Conservation (phyloP, 2,888 invertebrate genomes). For the Lasioglossum calceatum region DNA sequence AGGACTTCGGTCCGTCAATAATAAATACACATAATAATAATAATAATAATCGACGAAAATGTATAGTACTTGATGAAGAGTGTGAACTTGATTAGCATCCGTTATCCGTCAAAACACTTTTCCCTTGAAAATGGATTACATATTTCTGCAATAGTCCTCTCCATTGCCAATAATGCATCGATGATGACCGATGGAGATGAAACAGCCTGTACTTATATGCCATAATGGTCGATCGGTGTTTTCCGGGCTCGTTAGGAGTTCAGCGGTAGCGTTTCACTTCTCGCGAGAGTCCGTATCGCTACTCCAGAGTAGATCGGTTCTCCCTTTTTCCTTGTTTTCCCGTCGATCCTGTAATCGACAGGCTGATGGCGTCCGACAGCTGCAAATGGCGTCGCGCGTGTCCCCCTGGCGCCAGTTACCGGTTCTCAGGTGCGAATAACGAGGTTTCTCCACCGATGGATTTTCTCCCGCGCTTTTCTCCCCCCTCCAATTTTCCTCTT, state of each 20-base stretch:
- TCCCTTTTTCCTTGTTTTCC: background rate
- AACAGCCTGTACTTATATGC: background rate
- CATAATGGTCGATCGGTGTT: background rate
- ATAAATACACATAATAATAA: no score
- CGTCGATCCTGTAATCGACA: constrained; percentile 27
- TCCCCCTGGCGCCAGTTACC: constrained; percentile 53
- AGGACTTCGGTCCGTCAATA: no score
- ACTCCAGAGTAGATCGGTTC: background rate
- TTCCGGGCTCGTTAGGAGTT: constrained; percentile 25
- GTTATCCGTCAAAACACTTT: background rate
- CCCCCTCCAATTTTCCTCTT: background rate
- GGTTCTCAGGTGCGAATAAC: constrained; percentile 33
- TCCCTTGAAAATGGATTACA: background rate
- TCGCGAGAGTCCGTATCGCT: background rate
- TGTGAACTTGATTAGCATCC: no score
- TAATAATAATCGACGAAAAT: background rate
- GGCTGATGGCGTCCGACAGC: constrained; percentile 1
- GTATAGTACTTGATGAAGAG: no score
- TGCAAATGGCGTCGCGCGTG: background rate
- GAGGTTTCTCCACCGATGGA: background rate
- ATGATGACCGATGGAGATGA: background rate
- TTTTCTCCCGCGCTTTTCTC: background rate
- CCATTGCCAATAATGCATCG: background rate
- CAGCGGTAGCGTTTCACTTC: background rate
- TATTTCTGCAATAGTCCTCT: background rate